phyloP scores from a whole-genome alignment of 2,888 invertebrate genomes.

The Papilio elwesi region DNA sequence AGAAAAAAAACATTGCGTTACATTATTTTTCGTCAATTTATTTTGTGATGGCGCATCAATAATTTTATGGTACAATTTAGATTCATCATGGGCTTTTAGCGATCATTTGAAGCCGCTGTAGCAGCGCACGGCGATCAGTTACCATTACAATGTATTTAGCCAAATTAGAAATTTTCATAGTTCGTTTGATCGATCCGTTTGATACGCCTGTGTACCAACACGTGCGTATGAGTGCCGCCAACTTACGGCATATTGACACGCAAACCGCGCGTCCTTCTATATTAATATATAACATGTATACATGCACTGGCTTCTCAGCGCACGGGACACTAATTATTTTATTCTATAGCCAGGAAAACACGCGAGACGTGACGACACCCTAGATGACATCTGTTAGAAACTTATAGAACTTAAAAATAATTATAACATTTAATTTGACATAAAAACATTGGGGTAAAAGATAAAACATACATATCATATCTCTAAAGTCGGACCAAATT shows the following conservation, averaged over 20 bases:
- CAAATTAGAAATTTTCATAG: conserved; percentile 39
- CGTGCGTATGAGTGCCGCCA: conserved; percentile 29
- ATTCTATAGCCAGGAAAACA: too few relatives aligned
- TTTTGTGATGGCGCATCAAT: conserved; percentile 8
- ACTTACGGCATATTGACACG: conserved; percentile 17
- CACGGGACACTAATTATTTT: too few relatives aligned
- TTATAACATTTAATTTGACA: too few relatives aligned
- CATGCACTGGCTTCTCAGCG: too few relatives aligned
- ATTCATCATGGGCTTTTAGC: conserved; percentile 27
- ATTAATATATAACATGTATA: background rate
- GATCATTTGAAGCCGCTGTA: conserved; percentile 4
- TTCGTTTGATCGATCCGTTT: conserved; percentile 38
- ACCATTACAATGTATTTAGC: conserved; percentile 33
- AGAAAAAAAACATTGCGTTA: background rate
- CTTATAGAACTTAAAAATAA: too few relatives aligned
- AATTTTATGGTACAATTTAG: conserved; percentile 12
- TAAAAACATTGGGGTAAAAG: too few relatives aligned
- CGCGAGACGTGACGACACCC: too few relatives aligned
- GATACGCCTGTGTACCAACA: conserved; percentile 35
- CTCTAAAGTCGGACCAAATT: too few relatives aligned
- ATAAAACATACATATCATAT: too few relatives aligned
- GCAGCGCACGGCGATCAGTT: conserved; percentile 12
- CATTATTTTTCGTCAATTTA: background rate
- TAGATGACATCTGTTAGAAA: too few relatives aligned
- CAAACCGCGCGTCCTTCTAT: conserved; percentile 14